Evolutionary conservation across 2,888 invertebrate species (phyloP).

Genomic region (Meandrusa payeni): DNA sequence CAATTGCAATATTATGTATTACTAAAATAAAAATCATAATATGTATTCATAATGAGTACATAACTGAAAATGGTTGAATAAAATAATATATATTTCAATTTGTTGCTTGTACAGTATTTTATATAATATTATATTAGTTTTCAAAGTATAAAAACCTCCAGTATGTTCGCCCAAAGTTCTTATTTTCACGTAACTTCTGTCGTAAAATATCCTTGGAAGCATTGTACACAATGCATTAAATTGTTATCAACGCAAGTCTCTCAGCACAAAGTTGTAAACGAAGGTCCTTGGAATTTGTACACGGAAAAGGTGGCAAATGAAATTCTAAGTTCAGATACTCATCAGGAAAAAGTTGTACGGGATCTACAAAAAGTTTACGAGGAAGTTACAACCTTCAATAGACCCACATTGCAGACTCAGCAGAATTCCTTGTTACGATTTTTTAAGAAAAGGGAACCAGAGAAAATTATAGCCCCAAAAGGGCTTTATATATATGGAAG

Average conservation of each 20-base stretch:
- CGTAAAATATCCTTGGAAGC: slow-evolving; percentile 50
- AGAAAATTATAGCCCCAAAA: slow-evolving; percentile 81
- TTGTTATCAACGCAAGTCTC: slow-evolving; percentile 53
- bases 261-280: slow-evolving; percentile 36
- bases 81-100: neutral
- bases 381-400: slow-evolving; percentile 80
- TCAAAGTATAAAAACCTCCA: no score
- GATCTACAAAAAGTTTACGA: slow-evolving; percentile 86
- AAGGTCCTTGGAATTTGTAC: slow-evolving; percentile 78
- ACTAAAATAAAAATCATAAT: neutral
- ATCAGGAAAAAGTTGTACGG: slow-evolving; percentile 86
- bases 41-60: neutral
- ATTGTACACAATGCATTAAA: slow-evolving; percentile 54
- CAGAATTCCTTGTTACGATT: slow-evolving; percentile 53
- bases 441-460: slow-evolving; percentile 57
- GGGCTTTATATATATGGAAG: slow-evolving; percentile 95
- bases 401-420: slow-evolving; percentile 43
- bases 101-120: neutral
- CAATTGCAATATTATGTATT: slow-evolving; percentile 14
- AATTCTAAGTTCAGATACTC: slow-evolving; percentile 83
- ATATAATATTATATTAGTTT: neutral
- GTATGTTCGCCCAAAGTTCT: slow-evolving; percentile 52
- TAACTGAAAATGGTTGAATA: slow-evolving; percentile 1
- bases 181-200: slow-evolving; percentile 45
- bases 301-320: slow-evolving; percentile 81